These are phyloP conservation scores for Mus caroli DNA, from an alignment of 2,797 vertebrate genomes.

Conservation along the genomic window DNA sequence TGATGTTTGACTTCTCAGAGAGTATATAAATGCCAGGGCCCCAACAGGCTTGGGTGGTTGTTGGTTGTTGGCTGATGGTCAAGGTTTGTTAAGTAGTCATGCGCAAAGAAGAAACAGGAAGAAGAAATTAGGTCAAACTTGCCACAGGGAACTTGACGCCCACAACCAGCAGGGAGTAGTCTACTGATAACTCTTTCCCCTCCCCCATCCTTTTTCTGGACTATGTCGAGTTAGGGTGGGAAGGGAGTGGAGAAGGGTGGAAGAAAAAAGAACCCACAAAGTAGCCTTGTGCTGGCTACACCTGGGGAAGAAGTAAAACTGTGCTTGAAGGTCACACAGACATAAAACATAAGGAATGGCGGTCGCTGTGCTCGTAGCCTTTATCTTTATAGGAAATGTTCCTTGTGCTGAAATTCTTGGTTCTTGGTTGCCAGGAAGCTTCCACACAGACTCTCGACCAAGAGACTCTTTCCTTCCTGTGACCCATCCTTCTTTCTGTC, in stretches of 20 bases:
- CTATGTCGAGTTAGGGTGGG: not conserved
- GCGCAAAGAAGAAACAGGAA: not conserved
- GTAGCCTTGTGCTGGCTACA: not conserved
- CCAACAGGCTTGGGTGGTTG: not conserved
- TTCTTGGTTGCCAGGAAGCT: not conserved
- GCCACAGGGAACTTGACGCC: not conserved
- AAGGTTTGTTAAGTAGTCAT: not conserved
- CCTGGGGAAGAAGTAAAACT: not conserved
- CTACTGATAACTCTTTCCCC: not conserved
- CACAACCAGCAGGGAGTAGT: not conserved
- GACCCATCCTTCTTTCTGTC: not conserved
- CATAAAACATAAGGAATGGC: not conserved
- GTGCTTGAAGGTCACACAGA: not conserved
- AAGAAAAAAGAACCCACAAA: not conserved
- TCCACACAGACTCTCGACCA: not conserved
- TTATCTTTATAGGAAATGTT: not conserved
- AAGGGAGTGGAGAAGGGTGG: not conserved
- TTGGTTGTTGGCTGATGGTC: not conserved
- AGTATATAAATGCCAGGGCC: too few species aligned
- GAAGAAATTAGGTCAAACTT: not conserved
- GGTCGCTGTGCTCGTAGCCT: not conserved
- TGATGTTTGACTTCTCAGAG: too few species aligned
- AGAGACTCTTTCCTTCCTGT: not conserved
- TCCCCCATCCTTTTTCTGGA: not conserved
- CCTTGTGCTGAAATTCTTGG: not conserved